phyloP scores from a whole-genome alignment of 1,140 invertebrate genomes.

The Trachelipus rathkii region DNA sequence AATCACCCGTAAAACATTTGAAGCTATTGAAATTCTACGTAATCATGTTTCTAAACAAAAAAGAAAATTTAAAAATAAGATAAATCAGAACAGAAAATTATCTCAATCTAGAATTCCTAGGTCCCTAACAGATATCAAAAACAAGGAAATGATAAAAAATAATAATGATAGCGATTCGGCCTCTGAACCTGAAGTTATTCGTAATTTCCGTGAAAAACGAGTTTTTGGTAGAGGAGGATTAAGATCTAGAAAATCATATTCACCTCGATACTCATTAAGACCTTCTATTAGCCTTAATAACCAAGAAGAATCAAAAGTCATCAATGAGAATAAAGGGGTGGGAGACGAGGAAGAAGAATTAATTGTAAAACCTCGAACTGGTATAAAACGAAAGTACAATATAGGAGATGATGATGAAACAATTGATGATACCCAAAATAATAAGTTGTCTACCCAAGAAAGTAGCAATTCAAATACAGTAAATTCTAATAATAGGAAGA shows the following conservation, averaged over 20 bases:
- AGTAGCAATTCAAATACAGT: not conserved
- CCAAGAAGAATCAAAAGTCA: not conserved
- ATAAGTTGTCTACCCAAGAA: not conserved
- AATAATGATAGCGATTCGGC: not conserved
- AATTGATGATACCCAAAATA: not conserved
- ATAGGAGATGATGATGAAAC: conserved; percentile 2
- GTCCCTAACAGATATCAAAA: too few species aligned
- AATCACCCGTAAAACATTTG: too few species aligned
- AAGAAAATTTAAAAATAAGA: too few species aligned
- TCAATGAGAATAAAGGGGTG: not conserved
- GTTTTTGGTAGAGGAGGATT: not conserved
- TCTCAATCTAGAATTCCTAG: too few species aligned
- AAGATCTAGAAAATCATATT: not conserved
- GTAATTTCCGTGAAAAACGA: not conserved
- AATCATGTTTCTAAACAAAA: too few species aligned
- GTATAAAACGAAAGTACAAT: not conserved
- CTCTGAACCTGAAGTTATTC: not conserved
- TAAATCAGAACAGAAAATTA: too few species aligned
- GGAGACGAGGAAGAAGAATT: not conserved
- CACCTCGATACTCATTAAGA: not conserved
- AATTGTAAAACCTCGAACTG: not conserved
- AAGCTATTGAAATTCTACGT: too few species aligned
- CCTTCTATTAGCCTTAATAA: not conserved
- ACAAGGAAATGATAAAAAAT: not conserved
- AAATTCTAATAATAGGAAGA: not conserved